A percentile compares a stretch with the other conserved stretches of the same genome.
Conservation (phyloP, 2,888 invertebrate species). For the Scotopteryx bipunctaria region DNA sequence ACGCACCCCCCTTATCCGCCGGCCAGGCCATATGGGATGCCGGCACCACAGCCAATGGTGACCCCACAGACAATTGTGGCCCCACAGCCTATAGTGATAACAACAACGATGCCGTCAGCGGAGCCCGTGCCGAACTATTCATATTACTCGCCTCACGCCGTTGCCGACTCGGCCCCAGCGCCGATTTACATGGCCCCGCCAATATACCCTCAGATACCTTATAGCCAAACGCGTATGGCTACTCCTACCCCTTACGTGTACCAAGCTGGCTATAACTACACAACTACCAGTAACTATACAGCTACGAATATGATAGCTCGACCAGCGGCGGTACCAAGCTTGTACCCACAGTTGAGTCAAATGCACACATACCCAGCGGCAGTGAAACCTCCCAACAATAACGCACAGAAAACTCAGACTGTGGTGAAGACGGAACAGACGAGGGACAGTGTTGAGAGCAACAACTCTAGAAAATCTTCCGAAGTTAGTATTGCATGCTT, state of each 20-base stretch:
- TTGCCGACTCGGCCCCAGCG: no score
- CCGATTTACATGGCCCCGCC: no score
- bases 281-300: conserved; percentile 68
- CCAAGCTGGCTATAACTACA: conserved; percentile 63
- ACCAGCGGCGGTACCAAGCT: conserved; percentile 58
- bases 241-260: conserved; percentile 63
- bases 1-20: conserved; percentile 63
- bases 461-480: conserved; percentile 59
- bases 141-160: conserved; percentile 59
- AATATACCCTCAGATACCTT: conserved; percentile 60
- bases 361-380: conserved; percentile 58
- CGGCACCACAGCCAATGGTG: conserved; percentile 35
- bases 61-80: conserved; percentile 9
- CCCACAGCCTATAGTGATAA: conserved; percentile 8
- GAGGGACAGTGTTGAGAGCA: conserved; percentile 56
- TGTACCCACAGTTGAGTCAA: conserved; percentile 67
- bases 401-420: conserved; percentile 31
- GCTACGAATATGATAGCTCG: conserved; percentile 74
- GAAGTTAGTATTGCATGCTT: conserved; percentile 55
- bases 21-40: conserved; percentile 65
- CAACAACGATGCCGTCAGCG: conserved; percentile 37
- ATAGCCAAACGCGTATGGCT: conserved; percentile 71
- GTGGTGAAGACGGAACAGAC: conserved; percentile 53
- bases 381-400: conserved; percentile 31
- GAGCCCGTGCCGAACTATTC: conserved; percentile 49